A percentile compares a stretch with the other conserved stretches of the same genome.
Conservation (phyloP, 2,113 vertebrate genomes). For the Rousettus leschenaultii region DNA sequence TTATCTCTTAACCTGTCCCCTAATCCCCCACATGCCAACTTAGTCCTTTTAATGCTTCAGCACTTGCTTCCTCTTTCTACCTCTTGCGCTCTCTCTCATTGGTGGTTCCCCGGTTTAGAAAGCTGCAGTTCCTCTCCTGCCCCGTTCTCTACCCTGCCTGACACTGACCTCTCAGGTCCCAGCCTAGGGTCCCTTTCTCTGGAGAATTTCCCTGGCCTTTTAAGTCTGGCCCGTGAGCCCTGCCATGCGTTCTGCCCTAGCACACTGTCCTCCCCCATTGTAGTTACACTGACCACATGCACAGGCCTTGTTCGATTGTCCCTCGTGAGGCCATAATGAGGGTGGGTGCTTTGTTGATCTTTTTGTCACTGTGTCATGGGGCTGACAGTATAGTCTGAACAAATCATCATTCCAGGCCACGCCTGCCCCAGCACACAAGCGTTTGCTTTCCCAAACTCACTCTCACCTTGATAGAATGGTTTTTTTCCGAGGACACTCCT, state of each 20-base stretch:
- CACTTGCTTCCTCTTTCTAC: neutral
- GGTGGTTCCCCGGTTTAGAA: neutral
- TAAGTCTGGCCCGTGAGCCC: neutral
- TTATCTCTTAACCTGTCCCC: neutral
- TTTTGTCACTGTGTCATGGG: neutral
- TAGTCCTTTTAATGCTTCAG: neutral
- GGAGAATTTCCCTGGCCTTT: too few species aligned
- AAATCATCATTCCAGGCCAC: neutral
- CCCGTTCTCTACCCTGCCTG: neutral
- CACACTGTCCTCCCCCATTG: neutral
- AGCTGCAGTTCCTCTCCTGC: neutral
- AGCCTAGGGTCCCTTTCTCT: neutral
- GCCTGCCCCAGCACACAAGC: rapidly evolving
- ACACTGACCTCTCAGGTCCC: neutral
- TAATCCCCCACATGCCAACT: rapidly evolving
- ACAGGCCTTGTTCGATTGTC: rapidly evolving
- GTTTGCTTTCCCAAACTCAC: neutral
- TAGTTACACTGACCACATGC: neutral
- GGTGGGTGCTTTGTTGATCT: neutral
- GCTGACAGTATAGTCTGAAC: neutral
- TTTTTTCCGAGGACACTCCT: neutral
- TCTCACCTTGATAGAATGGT: neutral
- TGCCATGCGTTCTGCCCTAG: rapidly evolving
- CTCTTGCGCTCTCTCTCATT: neutral
- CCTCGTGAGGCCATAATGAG: neutral